phyloP scores from a whole-genome alignment of 1,140 invertebrate species.

The Halictus rubicundus region DNA sequence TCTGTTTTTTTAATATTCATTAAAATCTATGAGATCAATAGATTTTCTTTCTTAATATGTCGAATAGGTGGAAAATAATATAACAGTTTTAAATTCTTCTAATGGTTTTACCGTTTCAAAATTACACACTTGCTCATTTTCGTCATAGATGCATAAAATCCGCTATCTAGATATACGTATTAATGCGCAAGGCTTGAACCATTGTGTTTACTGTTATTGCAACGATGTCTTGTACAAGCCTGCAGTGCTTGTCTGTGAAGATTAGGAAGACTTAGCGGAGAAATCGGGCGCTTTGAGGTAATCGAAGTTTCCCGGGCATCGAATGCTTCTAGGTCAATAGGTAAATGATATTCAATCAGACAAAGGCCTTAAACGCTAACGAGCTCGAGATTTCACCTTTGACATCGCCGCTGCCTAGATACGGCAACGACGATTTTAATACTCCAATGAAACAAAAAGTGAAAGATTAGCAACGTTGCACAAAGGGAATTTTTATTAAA shows the following conservation, averaged over 20 bases:
- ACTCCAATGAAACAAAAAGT: constrained; percentile 12
- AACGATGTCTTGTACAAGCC: too few relatives aligned
- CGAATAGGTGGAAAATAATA: too few relatives aligned
- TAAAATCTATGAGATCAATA: too few relatives aligned
- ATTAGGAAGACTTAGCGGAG: not conserved
- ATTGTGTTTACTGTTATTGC: not conserved
- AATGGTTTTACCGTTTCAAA: too few relatives aligned
- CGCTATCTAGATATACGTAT: too few relatives aligned
- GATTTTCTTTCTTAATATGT: too few relatives aligned
- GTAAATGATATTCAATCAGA: constrained; percentile 46
- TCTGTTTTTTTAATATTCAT: too few relatives aligned
- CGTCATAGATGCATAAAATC: too few relatives aligned
- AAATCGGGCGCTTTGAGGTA: constrained; percentile 1
- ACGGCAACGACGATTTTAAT: not conserved
- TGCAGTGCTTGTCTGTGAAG: not conserved
- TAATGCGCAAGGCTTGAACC: not conserved
- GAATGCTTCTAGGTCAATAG: constrained; percentile 22
- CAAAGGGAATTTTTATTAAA: constrained; percentile 6
- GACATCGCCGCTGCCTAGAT: constrained; percentile 9
- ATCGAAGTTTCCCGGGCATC: not conserved
- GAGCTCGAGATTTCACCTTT: constrained; percentile 38
- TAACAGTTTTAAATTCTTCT: too few relatives aligned
- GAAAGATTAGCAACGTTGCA: not conserved
- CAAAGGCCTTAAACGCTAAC: constrained; percentile 42
- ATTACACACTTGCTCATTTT: too few relatives aligned